Evolutionary conservation across 2,113 vertebrate genomes (phyloP).

Genomic region (Scalopus aquaticus): DNA sequence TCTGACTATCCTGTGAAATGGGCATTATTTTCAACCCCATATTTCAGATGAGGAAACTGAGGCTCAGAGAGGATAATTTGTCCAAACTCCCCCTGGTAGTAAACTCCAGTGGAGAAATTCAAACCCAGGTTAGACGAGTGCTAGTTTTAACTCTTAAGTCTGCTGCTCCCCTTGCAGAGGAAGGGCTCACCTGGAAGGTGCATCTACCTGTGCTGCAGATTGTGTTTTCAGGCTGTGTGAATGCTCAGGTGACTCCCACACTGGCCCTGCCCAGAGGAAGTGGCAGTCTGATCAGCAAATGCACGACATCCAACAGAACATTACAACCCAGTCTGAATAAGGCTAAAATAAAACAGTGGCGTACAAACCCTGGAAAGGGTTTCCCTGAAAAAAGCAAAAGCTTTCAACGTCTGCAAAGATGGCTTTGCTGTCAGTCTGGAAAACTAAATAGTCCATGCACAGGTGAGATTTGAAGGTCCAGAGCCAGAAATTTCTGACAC

Average conservation of each 20-base stretch:
- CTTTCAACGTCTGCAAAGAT: background rate
- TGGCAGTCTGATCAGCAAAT: background rate
- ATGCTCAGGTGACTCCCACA: background rate
- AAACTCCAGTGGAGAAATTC: background rate
- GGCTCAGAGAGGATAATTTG: background rate
- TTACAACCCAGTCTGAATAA: too few relatives aligned
- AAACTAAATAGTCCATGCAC: background rate
- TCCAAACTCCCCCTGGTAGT: background rate
- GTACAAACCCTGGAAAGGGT: too few relatives aligned
- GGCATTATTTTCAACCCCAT: background rate
- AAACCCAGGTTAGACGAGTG: background rate
- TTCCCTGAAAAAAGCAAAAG: background rate
- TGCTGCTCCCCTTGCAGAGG: background rate
- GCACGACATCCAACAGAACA: background rate
- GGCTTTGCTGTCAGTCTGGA: background rate
- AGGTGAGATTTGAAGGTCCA: background rate
- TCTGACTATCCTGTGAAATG: background rate
- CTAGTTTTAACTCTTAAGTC: background rate
- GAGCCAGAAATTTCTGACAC: background rate
- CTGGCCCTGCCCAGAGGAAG: background rate
- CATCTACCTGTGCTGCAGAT: background rate
- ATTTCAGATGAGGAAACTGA: background rate
- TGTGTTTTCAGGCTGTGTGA: rapidly evolving
- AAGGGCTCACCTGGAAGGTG: rapidly evolving
- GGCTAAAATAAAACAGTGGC: background rate